Conservation (phyloP, 2,113 vertebrate species). For the Sinocyclocheilus maitianheensis region DNA sequence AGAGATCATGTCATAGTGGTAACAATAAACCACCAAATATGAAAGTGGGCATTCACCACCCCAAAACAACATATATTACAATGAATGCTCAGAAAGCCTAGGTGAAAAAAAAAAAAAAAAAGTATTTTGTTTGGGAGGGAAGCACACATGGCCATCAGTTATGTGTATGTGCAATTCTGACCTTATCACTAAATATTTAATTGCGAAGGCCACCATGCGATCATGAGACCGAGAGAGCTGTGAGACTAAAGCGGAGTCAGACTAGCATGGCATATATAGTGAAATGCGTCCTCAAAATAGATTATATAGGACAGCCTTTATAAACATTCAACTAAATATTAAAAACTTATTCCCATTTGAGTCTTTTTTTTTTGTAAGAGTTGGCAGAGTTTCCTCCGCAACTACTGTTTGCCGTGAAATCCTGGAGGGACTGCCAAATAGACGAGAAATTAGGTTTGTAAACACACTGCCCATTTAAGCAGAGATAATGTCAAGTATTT, state of each 20-base stretch:
- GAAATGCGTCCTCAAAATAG: not conserved
- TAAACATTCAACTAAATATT: not conserved
- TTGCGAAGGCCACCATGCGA: not conserved
- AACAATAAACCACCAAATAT: not conserved
- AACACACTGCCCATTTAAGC: not conserved
- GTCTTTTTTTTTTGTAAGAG: not conserved
- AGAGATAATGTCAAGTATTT: not conserved
- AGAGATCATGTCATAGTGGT: not conserved
- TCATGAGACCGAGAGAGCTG: not conserved
- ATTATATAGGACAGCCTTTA: conserved; percentile 6
- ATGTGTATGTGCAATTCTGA: not conserved
- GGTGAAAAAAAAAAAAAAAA: too few species aligned
- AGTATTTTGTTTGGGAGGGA: not conserved
- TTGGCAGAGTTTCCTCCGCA: not conserved
- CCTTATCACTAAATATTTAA: not conserved
- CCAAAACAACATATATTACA: not conserved
- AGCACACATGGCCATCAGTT: not conserved
- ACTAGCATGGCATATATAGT: not conserved
- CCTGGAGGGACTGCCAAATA: too few species aligned
- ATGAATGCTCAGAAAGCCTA: not conserved
- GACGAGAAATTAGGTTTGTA: not conserved
- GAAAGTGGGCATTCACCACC: not conserved
- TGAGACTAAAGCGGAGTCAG: conserved; percentile 12
- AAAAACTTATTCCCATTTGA: not conserved
- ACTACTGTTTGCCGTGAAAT: not conserved